Evolutionary conservation across 2,113 vertebrate genomes (phyloP), one percentile per base, ranked within the genome.

Genomic region (Diadophis punctatus): DNA sequence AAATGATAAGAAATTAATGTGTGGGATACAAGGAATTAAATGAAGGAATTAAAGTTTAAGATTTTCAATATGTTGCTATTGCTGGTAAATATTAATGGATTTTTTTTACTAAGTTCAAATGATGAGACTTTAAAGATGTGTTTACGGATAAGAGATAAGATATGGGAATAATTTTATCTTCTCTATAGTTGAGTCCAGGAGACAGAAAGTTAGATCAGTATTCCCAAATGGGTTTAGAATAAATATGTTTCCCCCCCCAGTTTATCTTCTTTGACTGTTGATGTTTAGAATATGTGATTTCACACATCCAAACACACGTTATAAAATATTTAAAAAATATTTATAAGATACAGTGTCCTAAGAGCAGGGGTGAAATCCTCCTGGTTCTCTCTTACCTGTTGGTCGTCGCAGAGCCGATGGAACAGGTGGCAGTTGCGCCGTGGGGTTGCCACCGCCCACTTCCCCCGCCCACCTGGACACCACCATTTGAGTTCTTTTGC

Each of bases 231-330:
- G 5, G 10, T 90, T 90, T 55, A 55, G 74, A 91, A 49, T 48
- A 46, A 4, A 86, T 43, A 43, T 23, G 8, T 85, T 84, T 39
- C 11, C 1, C 1, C 0, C 46, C 1, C 0, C 46, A 27, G 4
- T 86, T 27, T 86, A 27, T 68, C 30, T 48, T 86, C 8, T 86
- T 25, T 86, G 22, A 48, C 23, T 46, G 11, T 86, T 86, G 85
- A 27, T 46, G 10, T 16, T n/a, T 0, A 0, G 0, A 46, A 89
- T 27, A 0, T 34, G 12, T 2, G 46, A 48, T 90, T 92, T 88
- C 52, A 74, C 5, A 74, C n/a, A 74, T 34, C 14, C 63, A 74
- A 74, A 74, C 12, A 74, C 60, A 68, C 6, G 2, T 74, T 55
- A 12, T 88, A 34, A 48, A 56, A 58, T 80, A 68, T 46, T 86